Conservation (phyloP, 2,113 vertebrate genomes). For the Lathamus discolor region DNA sequence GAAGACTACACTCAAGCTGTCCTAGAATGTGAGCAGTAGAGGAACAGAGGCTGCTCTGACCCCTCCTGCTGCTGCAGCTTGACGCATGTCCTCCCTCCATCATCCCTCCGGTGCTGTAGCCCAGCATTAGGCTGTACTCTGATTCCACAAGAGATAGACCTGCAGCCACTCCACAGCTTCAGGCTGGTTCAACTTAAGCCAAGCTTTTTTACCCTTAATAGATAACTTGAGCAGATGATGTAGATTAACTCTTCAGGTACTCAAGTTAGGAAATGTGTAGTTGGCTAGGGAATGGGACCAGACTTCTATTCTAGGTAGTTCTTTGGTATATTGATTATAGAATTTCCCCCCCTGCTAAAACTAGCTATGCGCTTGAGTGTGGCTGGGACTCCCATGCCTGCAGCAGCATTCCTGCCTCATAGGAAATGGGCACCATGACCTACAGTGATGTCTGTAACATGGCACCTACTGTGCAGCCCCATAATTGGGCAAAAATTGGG, state of each 20-base stretch:
- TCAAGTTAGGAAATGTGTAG: not conserved
- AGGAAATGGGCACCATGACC: not conserved
- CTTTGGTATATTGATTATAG: slow-evolving; percentile 39
- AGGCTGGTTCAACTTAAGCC: not conserved
- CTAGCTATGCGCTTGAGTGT: rapidly evolving
- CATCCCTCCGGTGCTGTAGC: rapidly evolving
- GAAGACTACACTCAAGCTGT: slow-evolving; percentile 17
- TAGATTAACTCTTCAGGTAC: not conserved
- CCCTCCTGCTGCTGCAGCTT: not conserved
- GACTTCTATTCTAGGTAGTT: slow-evolving; percentile 14
- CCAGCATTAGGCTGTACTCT: not conserved
- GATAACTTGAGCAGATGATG: slow-evolving; percentile 10
- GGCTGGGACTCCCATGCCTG: not conserved
- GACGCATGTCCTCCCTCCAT: not conserved
- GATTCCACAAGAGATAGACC: not conserved
- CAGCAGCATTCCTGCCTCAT: not conserved
- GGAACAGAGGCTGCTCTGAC: not conserved
- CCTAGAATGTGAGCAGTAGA: not conserved
- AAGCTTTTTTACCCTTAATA: not conserved
- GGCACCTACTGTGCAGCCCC: not conserved
- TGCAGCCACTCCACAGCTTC: not conserved
- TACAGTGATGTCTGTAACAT: not conserved
- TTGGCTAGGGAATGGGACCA: not conserved
- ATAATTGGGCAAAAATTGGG: not conserved
- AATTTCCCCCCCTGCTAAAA: slow-evolving; percentile 31